phyloP scores from a whole-genome alignment of 2,113 vertebrate species.

The Setophaga coronata region DNA sequence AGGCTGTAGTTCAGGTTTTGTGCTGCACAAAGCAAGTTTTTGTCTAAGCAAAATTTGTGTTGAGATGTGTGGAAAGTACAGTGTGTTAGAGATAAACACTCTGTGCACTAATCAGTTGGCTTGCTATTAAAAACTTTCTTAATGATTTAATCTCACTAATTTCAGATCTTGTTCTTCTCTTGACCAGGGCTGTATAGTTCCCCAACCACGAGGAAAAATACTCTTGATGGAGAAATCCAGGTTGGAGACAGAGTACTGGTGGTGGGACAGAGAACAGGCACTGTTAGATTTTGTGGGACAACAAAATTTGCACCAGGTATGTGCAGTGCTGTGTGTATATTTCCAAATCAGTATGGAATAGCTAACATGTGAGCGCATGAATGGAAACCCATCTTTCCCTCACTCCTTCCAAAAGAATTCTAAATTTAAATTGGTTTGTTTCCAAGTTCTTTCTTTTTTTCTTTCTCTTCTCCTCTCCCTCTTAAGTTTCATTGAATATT shows the following conservation, averaged over 20 bases:
- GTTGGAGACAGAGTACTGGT: constrained; percentile 91
- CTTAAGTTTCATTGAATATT: not conserved
- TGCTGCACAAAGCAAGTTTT: not conserved
- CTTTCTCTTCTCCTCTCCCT: not conserved
- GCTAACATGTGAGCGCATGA: not conserved
- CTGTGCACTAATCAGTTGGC: not conserved
- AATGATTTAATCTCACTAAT: not conserved
- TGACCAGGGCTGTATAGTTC: constrained; percentile 67
- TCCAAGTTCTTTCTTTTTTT: not conserved
- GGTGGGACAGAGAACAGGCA: constrained; percentile 91
- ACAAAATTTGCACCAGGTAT: constrained; percentile 95
- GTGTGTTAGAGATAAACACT: not conserved
- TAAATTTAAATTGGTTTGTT: not conserved
- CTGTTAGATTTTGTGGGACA: constrained; percentile 87
- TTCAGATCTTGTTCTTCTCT: not conserved
- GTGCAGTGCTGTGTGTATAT: not conserved
- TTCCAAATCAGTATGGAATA: not conserved
- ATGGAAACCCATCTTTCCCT: not conserved
- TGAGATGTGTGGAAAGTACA: not conserved
- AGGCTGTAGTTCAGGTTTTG: not conserved
- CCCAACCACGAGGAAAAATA: constrained; percentile 71
- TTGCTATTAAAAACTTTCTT: not conserved
- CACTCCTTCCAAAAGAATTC: not conserved
- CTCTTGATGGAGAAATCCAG: constrained; percentile 74
- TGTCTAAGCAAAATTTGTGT: not conserved